Evolutionary conservation across 2,888 invertebrate species (phyloP), one percentile per base, ranked within the genome.

Genomic region (Polyploca ridens): DNA sequence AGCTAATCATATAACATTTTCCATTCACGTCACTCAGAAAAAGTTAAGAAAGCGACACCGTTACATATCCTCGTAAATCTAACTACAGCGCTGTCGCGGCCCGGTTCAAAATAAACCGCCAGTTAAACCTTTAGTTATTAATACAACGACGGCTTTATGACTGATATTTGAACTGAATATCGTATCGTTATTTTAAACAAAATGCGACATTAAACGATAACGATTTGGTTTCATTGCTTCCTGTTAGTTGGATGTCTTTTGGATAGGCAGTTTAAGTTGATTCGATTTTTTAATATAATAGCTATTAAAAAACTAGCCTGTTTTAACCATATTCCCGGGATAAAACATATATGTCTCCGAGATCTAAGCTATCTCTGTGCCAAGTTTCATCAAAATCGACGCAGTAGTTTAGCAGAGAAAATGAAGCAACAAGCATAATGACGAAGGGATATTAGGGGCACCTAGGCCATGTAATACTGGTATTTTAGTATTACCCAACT

Each of bases 41-140:
- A 41, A 16, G 41, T 41, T 41, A 5, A 7, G 10, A 13, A 61
- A 61, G 44, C 19, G 44, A 41, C 44, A 44, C 61, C 75, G 81
- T 84, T 85, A 84, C 85, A 83, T 81, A 81, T 83, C 79, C 75
- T 73, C 78, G 79, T 87, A 86, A 87, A 87, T 86, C 82, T 84
- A 69, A 65, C 63, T 61, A 64, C 63, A 57, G 63, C 38, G 46
- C 46, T 46, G 46, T 46, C 46, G 14, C 41, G 54, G 66, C 64
- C 63, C 64, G 5, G 61, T 61, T 61, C 14, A 41, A 61, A 61
- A 61, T 61, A 61, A 41, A 33, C 38, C 49, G 63, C 62, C 61
- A 78, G 75, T 77, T 76, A 82, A 76, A 76, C 73, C 54, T 71
- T 73, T 79, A 67, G 82, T 86, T 87, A 87, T 88, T 84, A 87